Base-by-base conservation (phyloP, 2,113 vertebrate species). In the Pluvialis apricaria region DNA sequence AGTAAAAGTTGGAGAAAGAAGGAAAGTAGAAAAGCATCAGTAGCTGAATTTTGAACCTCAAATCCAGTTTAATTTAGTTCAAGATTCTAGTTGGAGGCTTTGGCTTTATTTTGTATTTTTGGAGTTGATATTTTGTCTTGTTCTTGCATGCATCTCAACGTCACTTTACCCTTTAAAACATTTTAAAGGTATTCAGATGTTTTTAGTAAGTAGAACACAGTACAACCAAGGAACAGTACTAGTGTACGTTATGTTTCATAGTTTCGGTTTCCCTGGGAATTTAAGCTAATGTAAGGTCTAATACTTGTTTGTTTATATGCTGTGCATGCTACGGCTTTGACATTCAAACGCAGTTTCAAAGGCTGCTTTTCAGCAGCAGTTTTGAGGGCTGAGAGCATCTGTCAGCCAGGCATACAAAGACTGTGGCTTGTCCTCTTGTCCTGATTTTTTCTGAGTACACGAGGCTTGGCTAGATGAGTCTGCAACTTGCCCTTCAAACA, bases 351-450 rank as follows among this genome's bases (percentile, higher is more conserved):
- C 58, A 45, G 22, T 73, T 91, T 76, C 6, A 42, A 95, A 82
- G 62, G 26, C 62, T 82, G 66, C 61, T 79, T 87, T 90, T 87
- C 78, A 87, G 78, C 66, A 72, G 58, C 28, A 29, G 42, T 69
- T 85, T 28, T 80, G 88, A 86, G 71, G 55, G 71, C 75, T 93
- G 58, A 93, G 82, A 91, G 45, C 60, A 4, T 73, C 79, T 62
- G 58, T 72, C 84, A 65, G 70, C 88, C 71, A 88, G 38, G 16
- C 40, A 40, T 17, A 76, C 36, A 82, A 92, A 91, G 81, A 31
- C 78, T 92, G 61, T 17, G 57, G 14, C 80, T 96, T 88, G 72
- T 90, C 75, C 70, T 81, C 80, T 96, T 88, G 72, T 90, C 75
- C 70, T 81, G 52, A n/a, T 80, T 61, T 55, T 54, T 77, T 84